phyloP scores from a whole-genome alignment of 2,888 invertebrate species.

The Cerceris rybyensis region DNA sequence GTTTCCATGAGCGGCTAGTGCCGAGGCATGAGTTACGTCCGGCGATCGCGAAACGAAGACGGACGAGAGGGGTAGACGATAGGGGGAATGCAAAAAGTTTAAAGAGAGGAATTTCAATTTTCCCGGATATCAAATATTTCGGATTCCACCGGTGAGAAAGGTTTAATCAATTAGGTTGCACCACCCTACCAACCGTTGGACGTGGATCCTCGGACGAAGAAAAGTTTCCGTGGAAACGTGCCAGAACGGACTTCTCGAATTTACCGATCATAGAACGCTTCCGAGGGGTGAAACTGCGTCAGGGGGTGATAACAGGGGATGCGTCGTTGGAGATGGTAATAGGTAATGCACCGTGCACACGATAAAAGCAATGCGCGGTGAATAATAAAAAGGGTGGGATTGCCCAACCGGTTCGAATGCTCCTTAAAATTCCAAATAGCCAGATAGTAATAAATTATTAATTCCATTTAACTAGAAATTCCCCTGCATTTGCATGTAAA shows the following conservation, averaged over 20 bases:
- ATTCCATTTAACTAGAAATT: conserved; percentile 51
- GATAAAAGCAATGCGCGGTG: conserved; percentile 47
- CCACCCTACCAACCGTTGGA: conserved; percentile 15
- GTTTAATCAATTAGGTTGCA: conserved; percentile 62
- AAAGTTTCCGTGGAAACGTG: conserved; percentile 57
- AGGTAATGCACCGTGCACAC: conserved; percentile 45
- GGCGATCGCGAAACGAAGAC: conserved; percentile 23
- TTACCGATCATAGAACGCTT: conserved; percentile 39
- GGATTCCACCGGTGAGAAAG: conserved; percentile 48
- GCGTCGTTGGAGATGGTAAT: conserved; percentile 1
- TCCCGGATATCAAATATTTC: conserved; percentile 64
- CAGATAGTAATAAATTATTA: conserved; percentile 46
- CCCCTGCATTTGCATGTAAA: conserved; percentile 48
- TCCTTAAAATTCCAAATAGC: conserved; percentile 47
- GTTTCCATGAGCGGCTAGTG: neutral
- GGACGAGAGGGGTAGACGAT: conserved; percentile 16
- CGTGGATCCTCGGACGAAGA: conserved; percentile 36
- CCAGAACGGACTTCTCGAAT: conserved; percentile 36
- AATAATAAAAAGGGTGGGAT: conserved; percentile 41
- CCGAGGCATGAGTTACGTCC: conserved; percentile 22
- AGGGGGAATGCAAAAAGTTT: conserved; percentile 53
- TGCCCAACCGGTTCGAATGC: neutral
- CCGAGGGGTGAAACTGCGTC: neutral
- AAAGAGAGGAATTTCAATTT: conserved; percentile 65
- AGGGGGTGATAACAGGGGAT: neutral